Base-by-base conservation (phyloP, 1,140 invertebrate genomes). In the Panulirus ornatus region DNA sequence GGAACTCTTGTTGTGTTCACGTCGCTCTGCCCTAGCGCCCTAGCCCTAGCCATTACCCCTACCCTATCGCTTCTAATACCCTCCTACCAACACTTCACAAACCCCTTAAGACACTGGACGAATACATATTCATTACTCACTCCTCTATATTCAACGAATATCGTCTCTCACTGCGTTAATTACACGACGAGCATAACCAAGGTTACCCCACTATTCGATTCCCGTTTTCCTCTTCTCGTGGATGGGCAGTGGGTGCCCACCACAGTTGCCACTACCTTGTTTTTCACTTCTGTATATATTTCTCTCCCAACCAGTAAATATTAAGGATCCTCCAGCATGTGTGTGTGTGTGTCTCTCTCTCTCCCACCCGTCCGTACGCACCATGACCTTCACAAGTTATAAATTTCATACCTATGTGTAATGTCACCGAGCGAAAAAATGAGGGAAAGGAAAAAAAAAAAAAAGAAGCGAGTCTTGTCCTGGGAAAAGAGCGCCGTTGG, bases 171-270 rank as follows among this genome's bases (percentile, higher is more conserved):
- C n/a, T n/a, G 42, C 42, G 44, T 44, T 54, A 40, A 66, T 66
- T 58, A 84, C 63, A 84, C 38, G 82, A 40, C 54, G 63, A 36
- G 27, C 27, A 66, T 36, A 70, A 38, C 30, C 54, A 27, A 38
- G 82, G 42, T 70, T 84, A 58, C 63, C 44, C 38, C 38, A 84
- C 70, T 40, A 84, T 70, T 30, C 38, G 82, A 58, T 84, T 84
- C 40, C 36, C 36, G 63, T 84, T 66, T 58, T 36, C 44, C 58
- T 63, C n/a, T 54, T 78, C 58, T 63, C 51, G 40, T 86, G 85
- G 85, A 14, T 76, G 76, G 85, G 75, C 75, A 85, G 84, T 85
- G 73, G 51, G 75, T 76, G 54, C 75, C 73, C 85, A 36, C 38
- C n/a, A 19, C 22, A 1, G 75, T 66, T 79, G 47, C 75, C 82